A percentile compares a stretch with the other conserved stretches of the same genome.
phyloP scores from a whole-genome alignment of 2,797 vertebrate species.

The Decapterus maruadsi region DNA sequence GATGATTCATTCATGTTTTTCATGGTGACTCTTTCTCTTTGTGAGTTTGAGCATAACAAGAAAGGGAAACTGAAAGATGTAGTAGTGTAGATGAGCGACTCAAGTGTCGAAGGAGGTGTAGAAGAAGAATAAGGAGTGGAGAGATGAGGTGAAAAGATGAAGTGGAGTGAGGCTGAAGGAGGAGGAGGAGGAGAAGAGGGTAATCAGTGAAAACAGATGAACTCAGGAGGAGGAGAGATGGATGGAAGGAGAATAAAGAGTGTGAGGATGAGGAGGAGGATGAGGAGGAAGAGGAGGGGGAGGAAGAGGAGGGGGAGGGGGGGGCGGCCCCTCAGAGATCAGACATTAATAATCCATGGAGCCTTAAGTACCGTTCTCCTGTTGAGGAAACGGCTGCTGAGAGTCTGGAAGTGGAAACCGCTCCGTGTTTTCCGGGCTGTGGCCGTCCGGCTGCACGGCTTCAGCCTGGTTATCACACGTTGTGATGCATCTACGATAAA shows the following conservation, averaged over 20 bases:
- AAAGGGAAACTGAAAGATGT: too few species aligned
- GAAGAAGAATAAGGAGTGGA: conserved; percentile 24
- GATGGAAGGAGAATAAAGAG: conserved; percentile 22
- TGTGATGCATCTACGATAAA: too few species aligned
- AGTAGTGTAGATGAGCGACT: too few species aligned
- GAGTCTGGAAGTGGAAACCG: conserved; percentile 53
- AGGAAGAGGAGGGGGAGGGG: neutral
- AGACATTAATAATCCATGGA: conserved; percentile 84
- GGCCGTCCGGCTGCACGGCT: too few species aligned
- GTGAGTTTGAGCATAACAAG: too few species aligned
- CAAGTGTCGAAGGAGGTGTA: too few species aligned
- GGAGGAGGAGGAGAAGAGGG: conserved; percentile 29
- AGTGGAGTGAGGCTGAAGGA: conserved; percentile 19
- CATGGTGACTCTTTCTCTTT: too few species aligned
- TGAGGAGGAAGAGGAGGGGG: too few species aligned
- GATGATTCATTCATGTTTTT: too few species aligned
- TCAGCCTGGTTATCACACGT: too few species aligned
- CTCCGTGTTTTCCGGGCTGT: too few species aligned
- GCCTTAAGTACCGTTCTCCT: conserved; percentile 53
- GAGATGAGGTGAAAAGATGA: conserved; percentile 21
- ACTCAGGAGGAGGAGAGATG: conserved; percentile 18
- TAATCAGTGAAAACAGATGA: conserved; percentile 36
- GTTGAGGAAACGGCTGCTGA: conserved; percentile 73
- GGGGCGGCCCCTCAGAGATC: conserved; percentile 60
- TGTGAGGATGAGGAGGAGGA: too few species aligned